Evolutionary conservation across 2,888 invertebrate species (phyloP), one percentile per base, ranked within the genome.

Genomic region (Atrina japonica): DNA sequence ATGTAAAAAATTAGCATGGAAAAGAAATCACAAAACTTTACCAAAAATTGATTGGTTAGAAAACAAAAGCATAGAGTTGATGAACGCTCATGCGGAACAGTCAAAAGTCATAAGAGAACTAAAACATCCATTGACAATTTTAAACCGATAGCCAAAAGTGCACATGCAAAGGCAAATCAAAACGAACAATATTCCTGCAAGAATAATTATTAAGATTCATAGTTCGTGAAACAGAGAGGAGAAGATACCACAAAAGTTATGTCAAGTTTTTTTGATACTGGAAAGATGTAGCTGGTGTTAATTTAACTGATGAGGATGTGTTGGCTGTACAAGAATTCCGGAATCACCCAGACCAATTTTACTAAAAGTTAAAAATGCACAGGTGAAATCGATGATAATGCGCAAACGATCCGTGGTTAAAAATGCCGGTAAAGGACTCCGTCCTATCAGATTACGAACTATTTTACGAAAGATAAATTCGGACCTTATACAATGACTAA

Each of bases 111-210:
- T 35, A 35, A 35, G 35, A 35, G 35, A 35, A 35, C 35, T 35
- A 11, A 35, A 35, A 35, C 11, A 11, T 35, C 35, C 35, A 7
- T 5, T 11, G 35, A 35, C 11, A 11, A 35, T 35, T 35, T 35
- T 7, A 11, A 35, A 35, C 11, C 35, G 11, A 7, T 47, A 21
- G 47, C 47, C 21, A 9, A 5, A 18, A 21, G 16, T 6, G 47
- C 47, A 21, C 47, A 21, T 47, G 3, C n/a, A 21, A 47, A 9
- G 18, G 47, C 47, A 0, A 47, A 47, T 47, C 7, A 21, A 2
- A 47, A 47, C 0, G 47, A 47, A 21, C 47, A 47, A 21, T 47
- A 47, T 47, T 47, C 47, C 18, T n/a, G 47, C n/a, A 47, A 47
- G 21, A 47, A n/a, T 18, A 47, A n/a, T 18, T n/a, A 47, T 47